Percentiles rank a stretch among this genome's conserved stretches.
These are phyloP conservation scores for Enteromius fasciolatus DNA, from an alignment of 2,797 vertebrate species.

Conservation along the genomic window DNA sequence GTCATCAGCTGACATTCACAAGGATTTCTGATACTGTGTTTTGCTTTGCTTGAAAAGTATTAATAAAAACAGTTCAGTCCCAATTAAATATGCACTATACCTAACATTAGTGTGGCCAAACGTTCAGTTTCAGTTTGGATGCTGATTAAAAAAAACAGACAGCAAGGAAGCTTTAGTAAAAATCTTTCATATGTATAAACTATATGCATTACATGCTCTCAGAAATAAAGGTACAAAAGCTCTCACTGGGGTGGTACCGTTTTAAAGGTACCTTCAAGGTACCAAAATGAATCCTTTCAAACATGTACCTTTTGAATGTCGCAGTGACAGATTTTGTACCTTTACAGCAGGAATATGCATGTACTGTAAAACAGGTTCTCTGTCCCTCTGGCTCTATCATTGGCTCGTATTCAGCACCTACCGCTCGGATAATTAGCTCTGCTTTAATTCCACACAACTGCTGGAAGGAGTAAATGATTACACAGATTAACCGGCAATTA, in stretches of 20 bases:
- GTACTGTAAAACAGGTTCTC: slow-evolving; percentile 3
- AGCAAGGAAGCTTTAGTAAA: not conserved
- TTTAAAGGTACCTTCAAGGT: too few species aligned
- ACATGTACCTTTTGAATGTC: too few species aligned
- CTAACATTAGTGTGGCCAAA: too few species aligned
- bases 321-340: too few species aligned
- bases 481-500: slow-evolving; percentile 22
- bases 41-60: not conserved
- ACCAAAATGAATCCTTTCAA: too few species aligned
- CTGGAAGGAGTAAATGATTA: slow-evolving; percentile 17
- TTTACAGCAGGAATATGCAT: not conserved
- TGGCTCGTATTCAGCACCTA: slow-evolving; percentile 8
- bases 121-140: not conserved
- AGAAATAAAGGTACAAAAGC: too few species aligned
- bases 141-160: too few species aligned
- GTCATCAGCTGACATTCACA: slow-evolving; percentile 3
- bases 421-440: slow-evolving; percentile 21
- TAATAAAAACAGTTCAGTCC: not conserved
- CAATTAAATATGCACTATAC: not conserved
- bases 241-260: too few species aligned
- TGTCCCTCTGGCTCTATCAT: not conserved
- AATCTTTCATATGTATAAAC: not conserved
- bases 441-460: slow-evolving; percentile 8
- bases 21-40: not conserved
- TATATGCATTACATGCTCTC: too few species aligned